A percentile compares a stretch with the other conserved stretches of the same genome.
Conservation (phyloP, 1,140 invertebrate genomes). For the Zelostemma sp. region DNA sequence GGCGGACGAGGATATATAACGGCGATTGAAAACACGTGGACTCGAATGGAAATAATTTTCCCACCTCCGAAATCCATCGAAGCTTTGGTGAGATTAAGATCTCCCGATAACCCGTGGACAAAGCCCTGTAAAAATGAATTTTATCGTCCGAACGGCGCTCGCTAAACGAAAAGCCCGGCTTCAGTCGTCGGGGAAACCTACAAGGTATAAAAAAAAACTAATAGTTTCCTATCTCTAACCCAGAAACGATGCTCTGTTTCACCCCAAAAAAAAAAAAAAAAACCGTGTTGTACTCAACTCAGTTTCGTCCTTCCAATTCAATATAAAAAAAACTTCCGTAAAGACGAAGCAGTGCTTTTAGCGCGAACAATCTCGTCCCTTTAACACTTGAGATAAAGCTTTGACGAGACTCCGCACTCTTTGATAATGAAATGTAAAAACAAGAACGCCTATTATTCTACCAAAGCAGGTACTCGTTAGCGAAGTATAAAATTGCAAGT, state of each 20-base stretch:
- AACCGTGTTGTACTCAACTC: no score
- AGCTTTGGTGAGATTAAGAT: constrained; percentile 21
- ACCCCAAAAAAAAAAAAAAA: no score
- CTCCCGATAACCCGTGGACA: constrained; percentile 13
- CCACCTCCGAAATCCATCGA: constrained; percentile 16
- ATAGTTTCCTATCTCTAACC: background rate
- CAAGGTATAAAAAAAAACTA: background rate
- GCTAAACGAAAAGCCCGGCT: constrained; percentile 17
- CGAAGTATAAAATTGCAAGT: background rate
- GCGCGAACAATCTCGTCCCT: background rate
- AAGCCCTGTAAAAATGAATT: constrained; percentile 20
- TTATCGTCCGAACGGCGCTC: constrained; percentile 22
- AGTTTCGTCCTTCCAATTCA: background rate
- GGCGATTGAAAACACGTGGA: constrained; percentile 9
- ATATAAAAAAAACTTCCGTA: background rate
- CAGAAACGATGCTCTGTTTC: no score
- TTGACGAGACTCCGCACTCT: no score
- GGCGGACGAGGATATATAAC: constrained; percentile 7
- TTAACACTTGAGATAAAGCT: no score
- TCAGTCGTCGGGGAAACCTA: background rate
- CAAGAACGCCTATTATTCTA: no score
- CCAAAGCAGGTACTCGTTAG: background rate
- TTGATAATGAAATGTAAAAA: no score
- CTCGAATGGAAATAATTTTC: constrained; percentile 18
- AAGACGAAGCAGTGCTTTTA: background rate